Evolutionary conservation across 2,888 invertebrate species (phyloP).

Genomic region (Lycocerus yunnanus): DNA sequence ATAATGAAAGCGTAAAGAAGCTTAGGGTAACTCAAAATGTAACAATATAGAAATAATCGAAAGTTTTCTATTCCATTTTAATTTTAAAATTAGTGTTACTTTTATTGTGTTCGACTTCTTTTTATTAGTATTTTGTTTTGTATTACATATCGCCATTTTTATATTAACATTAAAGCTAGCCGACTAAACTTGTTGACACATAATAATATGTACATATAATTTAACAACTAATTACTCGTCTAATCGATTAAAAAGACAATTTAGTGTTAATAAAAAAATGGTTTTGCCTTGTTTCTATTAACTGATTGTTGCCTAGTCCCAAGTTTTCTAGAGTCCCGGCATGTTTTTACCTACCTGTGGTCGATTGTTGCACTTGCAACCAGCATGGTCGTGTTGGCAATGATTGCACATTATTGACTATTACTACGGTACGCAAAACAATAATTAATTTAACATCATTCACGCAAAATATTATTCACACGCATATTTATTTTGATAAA

Average conservation of each 20-base stretch:
- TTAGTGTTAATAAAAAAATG: slow-evolving; percentile 50
- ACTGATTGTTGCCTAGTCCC: slow-evolving; percentile 47
- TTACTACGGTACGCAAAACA: slow-evolving; percentile 49
- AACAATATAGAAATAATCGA: neutral
- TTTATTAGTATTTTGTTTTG: slow-evolving; percentile 6
- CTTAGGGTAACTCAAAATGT: neutral
- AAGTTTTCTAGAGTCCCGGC: slow-evolving; percentile 53
- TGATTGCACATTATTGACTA: slow-evolving; percentile 54
- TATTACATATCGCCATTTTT: slow-evolving; percentile 29
- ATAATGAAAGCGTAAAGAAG: neutral
- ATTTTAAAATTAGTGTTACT: neutral
- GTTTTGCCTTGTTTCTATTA: slow-evolving; percentile 38
- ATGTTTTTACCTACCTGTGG: slow-evolving; percentile 56
- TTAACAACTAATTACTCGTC: slow-evolving; percentile 6
- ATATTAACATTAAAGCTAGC: slow-evolving; percentile 42
- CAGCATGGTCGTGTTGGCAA: slow-evolving; percentile 58
- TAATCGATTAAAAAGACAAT: slow-evolving; percentile 21
- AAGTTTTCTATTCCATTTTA: neutral
- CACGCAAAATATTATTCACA: neutral
- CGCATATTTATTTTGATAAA: neutral
- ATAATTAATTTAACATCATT: slow-evolving; percentile 11
- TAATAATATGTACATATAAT: neutral
- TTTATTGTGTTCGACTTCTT: neutral
- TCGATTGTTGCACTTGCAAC: slow-evolving; percentile 56
- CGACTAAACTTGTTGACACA: slow-evolving; percentile 3